Evolutionary conservation across 1,140 invertebrate genomes (phyloP), one percentile per base, ranked within the genome.

Genomic region (Eciton burchellii): DNA sequence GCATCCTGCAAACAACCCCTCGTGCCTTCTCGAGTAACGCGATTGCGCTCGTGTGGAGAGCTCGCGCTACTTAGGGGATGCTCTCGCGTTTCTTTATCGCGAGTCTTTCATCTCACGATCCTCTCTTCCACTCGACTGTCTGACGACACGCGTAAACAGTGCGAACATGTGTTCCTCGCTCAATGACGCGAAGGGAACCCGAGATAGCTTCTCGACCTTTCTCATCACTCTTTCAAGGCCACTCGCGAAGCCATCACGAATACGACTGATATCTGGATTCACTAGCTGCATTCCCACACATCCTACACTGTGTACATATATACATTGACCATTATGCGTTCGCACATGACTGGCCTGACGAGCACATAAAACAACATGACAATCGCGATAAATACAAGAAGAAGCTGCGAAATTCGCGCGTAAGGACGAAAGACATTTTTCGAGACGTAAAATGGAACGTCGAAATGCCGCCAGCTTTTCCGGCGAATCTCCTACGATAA

Each of bases 391-490:
- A n/a, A n/a, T n/a, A 24, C 24, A 21, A 43, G 35, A 16, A 0
- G 19, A 49, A 60, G 29, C 29, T 41, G 3, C 35, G 8, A 41
- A 12, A 21, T 21, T 19, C 26, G 9, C 14, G 59, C 4, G 29
- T 63, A 63, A 76, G 16, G 6, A 62, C 9, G 24, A 11, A 3
- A 8, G 9, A 59, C n/a, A 72, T 35, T 76, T 76, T 63, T 9
- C 62, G 19, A 56, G 29, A 71, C n/a, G 29, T 71, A 76, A 76
- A 76, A 76, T 29, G 45, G 35, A 12, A 8, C 43, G 26, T 35
- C 47, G 43, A 59, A 63, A 35, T 19, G 19, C 19, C 11, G 35
- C n/a, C 62, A 45, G 62, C 6, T 41, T 16, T 19, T 19, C n/a
- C 35, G 43, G 0, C 35, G 9, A 26, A 49, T 29, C 9, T 21